These are phyloP conservation scores for Heliconius hermathena DNA, from an alignment of 1,140 invertebrate species.

Conservation along the genomic window DNA sequence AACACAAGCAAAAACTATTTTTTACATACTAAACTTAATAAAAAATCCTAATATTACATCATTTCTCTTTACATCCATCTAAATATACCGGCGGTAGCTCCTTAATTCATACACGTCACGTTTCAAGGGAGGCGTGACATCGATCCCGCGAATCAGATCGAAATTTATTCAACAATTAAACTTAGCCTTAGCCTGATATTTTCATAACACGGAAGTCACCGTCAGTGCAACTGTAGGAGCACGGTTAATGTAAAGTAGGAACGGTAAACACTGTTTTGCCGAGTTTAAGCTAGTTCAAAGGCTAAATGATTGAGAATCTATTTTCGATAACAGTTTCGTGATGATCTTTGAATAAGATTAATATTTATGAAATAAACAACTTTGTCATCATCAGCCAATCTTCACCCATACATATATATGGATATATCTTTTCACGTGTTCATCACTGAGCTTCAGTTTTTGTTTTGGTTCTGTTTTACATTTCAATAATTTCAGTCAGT, in stretches of 20 bases:
- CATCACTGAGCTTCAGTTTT: too few species aligned
- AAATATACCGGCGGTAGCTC: constrained; percentile 51
- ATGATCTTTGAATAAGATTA: too few species aligned
- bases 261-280: neutral
- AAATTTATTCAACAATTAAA: constrained; percentile 63
- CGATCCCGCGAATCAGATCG: constrained; percentile 57
- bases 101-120: constrained; percentile 78
- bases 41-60: neutral
- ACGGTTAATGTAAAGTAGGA: neutral
- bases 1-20: neutral
- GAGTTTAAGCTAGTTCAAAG: neutral
- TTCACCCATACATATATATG: too few species aligned
- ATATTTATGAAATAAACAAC: too few species aligned
- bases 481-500: too few species aligned
- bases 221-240: neutral
- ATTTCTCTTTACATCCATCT: constrained; percentile 36
- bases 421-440: too few species aligned
- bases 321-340: neutral
- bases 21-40: neutral
- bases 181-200: constrained; percentile 43
- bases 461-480: too few species aligned
- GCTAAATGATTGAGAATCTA: neutral
- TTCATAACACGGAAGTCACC: constrained; percentile 24
- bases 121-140: constrained; percentile 61
- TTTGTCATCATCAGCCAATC: too few species aligned